phyloP scores from a whole-genome alignment of 2,113 vertebrate species.

The Ailurus styani region DNA sequence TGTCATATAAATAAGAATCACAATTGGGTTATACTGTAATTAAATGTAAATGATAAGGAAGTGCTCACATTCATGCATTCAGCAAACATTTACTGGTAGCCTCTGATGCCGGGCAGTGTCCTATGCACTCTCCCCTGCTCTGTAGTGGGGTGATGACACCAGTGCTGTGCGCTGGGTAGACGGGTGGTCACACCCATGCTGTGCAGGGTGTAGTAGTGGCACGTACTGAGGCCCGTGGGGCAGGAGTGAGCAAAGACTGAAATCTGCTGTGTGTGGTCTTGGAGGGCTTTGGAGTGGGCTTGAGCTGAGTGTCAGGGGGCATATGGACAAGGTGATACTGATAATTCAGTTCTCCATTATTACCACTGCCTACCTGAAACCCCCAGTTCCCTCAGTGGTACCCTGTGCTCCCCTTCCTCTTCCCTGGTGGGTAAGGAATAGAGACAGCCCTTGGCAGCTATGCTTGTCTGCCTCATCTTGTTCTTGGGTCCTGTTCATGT shows the following conservation, averaged over 20 bases:
- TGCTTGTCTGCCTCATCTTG: not conserved
- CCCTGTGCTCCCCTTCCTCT: not conserved
- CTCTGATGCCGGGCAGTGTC: not conserved
- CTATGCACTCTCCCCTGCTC: not conserved
- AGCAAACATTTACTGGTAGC: constrained; percentile 37
- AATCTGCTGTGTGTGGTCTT: not conserved
- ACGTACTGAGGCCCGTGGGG: not conserved
- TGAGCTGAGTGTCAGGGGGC: not conserved
- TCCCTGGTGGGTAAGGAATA: not conserved
- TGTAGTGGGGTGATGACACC: not conserved
- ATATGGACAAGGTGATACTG: not conserved
- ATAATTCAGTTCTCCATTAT: not conserved
- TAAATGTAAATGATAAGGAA: constrained; percentile 11
- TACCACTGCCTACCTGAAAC: not conserved
- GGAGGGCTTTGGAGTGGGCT: not conserved
- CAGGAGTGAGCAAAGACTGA: not conserved
- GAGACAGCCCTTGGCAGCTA: not conserved
- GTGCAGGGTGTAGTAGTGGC: not conserved
- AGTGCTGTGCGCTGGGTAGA: not conserved
- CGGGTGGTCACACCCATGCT: not conserved
- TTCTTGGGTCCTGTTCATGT: not conserved
- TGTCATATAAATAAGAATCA: constrained; percentile 4
- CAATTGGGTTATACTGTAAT: not conserved
- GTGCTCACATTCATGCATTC: constrained; percentile 19
- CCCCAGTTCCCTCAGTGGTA: not conserved